Percentiles rank a stretch among this genome's conserved stretches.
These are phyloP conservation scores for Phodopus roborovskii DNA, from an alignment of 2,113 vertebrate species.

Conservation along the genomic window DNA sequence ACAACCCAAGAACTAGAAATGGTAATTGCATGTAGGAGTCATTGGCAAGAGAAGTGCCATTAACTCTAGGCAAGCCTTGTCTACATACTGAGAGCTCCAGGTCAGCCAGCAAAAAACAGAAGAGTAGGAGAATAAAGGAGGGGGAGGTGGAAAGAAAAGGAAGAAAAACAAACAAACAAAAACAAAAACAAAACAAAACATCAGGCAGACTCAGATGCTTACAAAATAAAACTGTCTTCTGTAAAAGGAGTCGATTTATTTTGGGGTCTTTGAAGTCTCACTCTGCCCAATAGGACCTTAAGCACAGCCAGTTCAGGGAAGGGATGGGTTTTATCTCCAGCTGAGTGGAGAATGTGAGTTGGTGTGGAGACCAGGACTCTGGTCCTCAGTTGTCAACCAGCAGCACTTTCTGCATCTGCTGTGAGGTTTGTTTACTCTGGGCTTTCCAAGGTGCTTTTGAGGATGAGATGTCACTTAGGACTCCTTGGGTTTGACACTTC, in stretches of 20 bases:
- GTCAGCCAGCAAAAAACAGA: background rate
- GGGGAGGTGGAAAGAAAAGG: rapidly evolving
- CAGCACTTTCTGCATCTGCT: too few relatives aligned
- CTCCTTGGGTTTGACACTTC: background rate
- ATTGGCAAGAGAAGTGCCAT: background rate
- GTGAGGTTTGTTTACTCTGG: background rate
- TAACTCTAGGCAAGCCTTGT: background rate
- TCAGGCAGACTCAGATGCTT: background rate
- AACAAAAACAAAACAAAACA: too few relatives aligned
- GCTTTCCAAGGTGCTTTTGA: too few relatives aligned
- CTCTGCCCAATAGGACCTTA: background rate
- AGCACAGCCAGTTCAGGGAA: background rate
- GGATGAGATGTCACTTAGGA: background rate
- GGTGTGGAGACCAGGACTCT: background rate
- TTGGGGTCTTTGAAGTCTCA: background rate
- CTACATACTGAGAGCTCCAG: background rate
- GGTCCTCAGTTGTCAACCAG: background rate
- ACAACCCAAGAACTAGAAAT: background rate
- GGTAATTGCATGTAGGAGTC: too few relatives aligned
- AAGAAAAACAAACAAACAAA: too few relatives aligned
- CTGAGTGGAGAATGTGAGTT: background rate
- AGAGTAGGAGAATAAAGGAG: background rate
- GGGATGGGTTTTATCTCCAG: background rate
- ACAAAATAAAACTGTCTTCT: background rate
- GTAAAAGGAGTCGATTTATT: background rate